phyloP scores from a whole-genome alignment of 2,113 vertebrate species.

The Prunella himalayana region DNA sequence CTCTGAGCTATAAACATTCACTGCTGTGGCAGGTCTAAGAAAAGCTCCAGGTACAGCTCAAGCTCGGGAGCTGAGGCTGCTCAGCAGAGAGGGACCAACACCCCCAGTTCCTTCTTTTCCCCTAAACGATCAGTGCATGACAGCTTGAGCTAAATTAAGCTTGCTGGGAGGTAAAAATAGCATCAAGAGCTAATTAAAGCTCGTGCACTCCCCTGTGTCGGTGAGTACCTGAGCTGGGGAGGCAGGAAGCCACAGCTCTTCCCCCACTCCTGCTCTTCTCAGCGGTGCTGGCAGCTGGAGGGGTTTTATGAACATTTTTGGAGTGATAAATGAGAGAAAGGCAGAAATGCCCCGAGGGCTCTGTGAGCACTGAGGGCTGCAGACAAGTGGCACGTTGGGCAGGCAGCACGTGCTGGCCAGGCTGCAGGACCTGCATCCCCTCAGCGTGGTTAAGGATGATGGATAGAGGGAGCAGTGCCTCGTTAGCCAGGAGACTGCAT shows the following conservation, averaged over 20 bases:
- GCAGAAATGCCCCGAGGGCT: not conserved
- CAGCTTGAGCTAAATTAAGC: constrained; percentile 43
- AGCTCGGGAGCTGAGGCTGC: not conserved
- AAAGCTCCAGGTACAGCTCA: not conserved
- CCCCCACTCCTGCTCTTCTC: not conserved
- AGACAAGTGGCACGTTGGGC: accelerated
- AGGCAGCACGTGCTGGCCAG: not conserved
- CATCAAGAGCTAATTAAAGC: constrained; percentile 41
- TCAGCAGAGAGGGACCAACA: not conserved
- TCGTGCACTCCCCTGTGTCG: not conserved
- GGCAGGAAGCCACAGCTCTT: not conserved
- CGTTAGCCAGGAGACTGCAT: not conserved
- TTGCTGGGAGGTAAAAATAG: not conserved
- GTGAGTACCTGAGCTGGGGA: not conserved
- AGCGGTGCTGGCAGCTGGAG: not conserved
- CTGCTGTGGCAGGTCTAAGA: not conserved
- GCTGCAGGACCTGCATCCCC: accelerated
- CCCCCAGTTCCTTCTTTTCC: not conserved
- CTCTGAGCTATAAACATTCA: not conserved
- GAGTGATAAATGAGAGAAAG: not conserved
- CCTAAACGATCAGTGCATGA: not conserved
- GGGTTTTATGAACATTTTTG: not conserved
- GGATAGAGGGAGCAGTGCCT: not conserved
- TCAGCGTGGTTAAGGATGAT: accelerated
- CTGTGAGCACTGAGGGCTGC: not conserved